A percentile compares a stretch with the other conserved stretches of the same genome.
Conservation (phyloP, 2,113 vertebrate genomes). For the Noctilio leporinus region DNA sequence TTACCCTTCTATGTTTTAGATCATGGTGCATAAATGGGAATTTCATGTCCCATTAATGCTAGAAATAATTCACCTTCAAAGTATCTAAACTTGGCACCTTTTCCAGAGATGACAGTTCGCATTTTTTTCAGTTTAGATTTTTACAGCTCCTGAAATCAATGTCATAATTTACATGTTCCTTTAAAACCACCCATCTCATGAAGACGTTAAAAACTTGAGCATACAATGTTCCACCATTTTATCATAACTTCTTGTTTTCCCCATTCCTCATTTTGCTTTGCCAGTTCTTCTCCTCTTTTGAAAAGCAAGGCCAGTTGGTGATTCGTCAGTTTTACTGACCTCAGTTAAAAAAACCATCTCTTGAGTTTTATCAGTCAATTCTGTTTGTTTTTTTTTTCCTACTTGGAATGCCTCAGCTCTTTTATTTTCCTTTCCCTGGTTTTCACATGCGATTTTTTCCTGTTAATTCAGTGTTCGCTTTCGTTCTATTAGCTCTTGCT, state of each 20-base stretch:
- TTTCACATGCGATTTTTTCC: neutral
- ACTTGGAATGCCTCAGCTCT: neutral
- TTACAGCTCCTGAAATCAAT: neutral
- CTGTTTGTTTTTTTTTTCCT: neutral
- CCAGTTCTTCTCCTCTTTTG: neutral
- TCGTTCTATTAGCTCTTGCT: no score
- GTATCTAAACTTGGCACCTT: neutral
- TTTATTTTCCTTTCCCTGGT: neutral
- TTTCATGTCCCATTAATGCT: neutral
- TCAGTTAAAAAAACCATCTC: neutral
- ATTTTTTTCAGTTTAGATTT: neutral
- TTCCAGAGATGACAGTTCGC: neutral
- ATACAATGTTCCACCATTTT: neutral
- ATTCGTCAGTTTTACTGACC: neutral
- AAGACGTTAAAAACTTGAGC: neutral
- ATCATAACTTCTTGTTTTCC: neutral
- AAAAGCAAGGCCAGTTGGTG: neutral
- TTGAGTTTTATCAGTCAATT: neutral
- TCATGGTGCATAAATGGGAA: neutral
- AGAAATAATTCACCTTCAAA: neutral
- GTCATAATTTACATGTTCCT: neutral
- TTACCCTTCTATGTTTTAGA: neutral
- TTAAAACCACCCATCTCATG: neutral
- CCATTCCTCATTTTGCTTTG: neutral
- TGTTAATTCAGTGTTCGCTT: neutral